A percentile compares a stretch with the other conserved stretches of the same genome.
Conservation (phyloP, 2,888 invertebrate genomes). For the Chrysolina oricalcia region DNA sequence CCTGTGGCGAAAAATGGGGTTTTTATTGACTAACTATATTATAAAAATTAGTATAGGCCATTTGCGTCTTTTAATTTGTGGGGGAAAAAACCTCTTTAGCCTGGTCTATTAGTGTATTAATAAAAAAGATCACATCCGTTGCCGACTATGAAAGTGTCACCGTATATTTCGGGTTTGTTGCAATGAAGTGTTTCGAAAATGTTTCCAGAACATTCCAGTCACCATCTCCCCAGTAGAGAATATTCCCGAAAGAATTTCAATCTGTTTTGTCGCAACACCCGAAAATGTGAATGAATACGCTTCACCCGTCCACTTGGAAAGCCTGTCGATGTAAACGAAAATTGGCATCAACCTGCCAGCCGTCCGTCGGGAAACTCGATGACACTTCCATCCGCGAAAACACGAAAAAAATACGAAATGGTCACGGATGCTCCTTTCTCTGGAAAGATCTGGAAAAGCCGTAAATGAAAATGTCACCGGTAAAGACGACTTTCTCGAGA, state of each 20-base stretch:
- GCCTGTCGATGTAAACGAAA: background rate
- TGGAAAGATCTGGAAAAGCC: background rate
- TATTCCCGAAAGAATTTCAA: background rate
- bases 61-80: no score
- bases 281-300: background rate
- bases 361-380: background rate
- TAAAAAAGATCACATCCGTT: no score
- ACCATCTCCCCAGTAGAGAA: background rate
- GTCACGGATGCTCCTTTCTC: background rate
- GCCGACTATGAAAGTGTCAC: no score
- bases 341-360: slow-evolving; percentile 1
- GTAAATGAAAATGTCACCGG: slow-evolving; percentile 8
- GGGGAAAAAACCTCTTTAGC: no score
- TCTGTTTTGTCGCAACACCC: background rate
- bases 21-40: no score
- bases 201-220: no score
- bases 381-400: background rate
- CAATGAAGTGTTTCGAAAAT: no score
- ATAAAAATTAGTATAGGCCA: no score
- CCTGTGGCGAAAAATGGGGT: no score
- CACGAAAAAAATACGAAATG: slow-evolving; percentile 10
- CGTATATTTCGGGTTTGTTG: no score
- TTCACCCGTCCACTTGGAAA: background rate
- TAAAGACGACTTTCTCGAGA: background rate
- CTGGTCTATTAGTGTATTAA: no score